phyloP scores from a whole-genome alignment of 2,888 invertebrate genomes.

The Catocala fraxini region DNA sequence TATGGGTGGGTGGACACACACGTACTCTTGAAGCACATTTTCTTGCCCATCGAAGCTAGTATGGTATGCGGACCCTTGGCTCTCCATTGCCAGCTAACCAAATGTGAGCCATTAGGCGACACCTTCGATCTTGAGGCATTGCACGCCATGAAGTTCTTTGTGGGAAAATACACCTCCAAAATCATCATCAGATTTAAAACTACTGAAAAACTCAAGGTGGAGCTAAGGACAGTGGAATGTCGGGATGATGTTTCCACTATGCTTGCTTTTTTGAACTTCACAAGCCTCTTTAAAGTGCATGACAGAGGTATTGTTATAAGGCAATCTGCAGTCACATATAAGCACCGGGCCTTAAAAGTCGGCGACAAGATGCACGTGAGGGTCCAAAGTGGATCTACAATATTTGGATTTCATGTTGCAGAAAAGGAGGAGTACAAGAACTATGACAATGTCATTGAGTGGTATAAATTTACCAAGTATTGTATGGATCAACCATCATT shows the following conservation, averaged over 20 bases:
- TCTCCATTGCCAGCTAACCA: slow-evolving; percentile 25
- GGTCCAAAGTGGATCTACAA: slow-evolving; percentile 23
- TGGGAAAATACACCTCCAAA: slow-evolving; percentile 12
- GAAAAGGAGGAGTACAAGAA: slow-evolving; percentile 25
- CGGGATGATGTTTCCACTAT: slow-evolving; percentile 28
- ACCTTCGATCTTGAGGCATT: slow-evolving; percentile 23
- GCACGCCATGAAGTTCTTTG: slow-evolving; percentile 26
- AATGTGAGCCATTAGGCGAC: slow-evolving; percentile 25
- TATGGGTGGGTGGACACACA: slow-evolving; percentile 30
- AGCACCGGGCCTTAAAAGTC: slow-evolving; percentile 15
- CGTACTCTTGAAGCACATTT: slow-evolving; percentile 9
- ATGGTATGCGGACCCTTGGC: slow-evolving; percentile 20
- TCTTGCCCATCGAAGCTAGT: slow-evolving; percentile 7
- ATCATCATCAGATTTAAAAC: slow-evolving; percentile 19
- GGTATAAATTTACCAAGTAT: slow-evolving; percentile 12
- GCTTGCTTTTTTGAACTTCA: slow-evolving; percentile 19
- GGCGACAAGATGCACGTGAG: slow-evolving; percentile 28
- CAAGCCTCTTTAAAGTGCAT: slow-evolving; percentile 8
- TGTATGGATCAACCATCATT: slow-evolving; percentile 17
- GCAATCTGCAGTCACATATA: slow-evolving; percentile 8
- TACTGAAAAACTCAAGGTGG: slow-evolving; percentile 24
- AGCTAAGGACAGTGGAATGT: slow-evolving; percentile 17
- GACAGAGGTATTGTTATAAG: not conserved
- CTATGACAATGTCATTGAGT: not conserved
- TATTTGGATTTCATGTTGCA: slow-evolving; percentile 30